Base-by-base conservation (phyloP, 2,113 vertebrate species). In the Oenanthe oenanthe region DNA sequence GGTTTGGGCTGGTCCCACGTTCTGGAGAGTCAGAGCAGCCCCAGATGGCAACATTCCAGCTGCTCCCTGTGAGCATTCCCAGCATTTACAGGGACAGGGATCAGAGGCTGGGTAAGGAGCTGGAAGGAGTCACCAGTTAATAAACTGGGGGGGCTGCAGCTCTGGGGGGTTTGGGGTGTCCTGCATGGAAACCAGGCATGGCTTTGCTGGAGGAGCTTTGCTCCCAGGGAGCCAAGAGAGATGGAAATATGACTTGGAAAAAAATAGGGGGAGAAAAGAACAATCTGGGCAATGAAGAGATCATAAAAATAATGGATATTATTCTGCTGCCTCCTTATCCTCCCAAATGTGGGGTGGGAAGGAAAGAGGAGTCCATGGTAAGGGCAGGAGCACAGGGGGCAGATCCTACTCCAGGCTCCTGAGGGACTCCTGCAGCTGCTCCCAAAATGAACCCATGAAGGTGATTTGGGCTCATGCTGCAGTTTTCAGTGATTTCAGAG, bases 141-240 rank as follows among this genome's bases (percentile, higher is more conserved):
- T 14, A 17, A 6, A 42, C 19, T 17, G 50, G 17, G 50, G 54
- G 24, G 21, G 54, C 31, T 29, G 48, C 38, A 38, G 85, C 14
- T 14, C 24, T 53, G 60, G 54, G 72, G 40, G 17, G 1, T 2
- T 0, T 2, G 13, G n/a, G 14, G 29, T 48, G 28, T 32, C 45
- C 38, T 2, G 0, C n/a, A 6, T 0, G 5, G 40, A 43, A 42
- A 45, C 12, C 1, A 1, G 45, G 36, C 18, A 20, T 0, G 66
- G 66, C 31, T 71, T 67, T 71, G 71, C 31, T 58, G 40, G 50
- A 13, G 47, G 51, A 54, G 58, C 34, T 67, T 80, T 45, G 78
- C 6, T 65, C 32, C 5, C 3, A 26, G 43, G 28, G 71, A 57
- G 4, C 7, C 14, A 10, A 13, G 15, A 5, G 38, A n/a, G 38